Evolutionary conservation across 1,140 invertebrate genomes (phyloP).

Genomic region (Apocrypta bakeri): DNA sequence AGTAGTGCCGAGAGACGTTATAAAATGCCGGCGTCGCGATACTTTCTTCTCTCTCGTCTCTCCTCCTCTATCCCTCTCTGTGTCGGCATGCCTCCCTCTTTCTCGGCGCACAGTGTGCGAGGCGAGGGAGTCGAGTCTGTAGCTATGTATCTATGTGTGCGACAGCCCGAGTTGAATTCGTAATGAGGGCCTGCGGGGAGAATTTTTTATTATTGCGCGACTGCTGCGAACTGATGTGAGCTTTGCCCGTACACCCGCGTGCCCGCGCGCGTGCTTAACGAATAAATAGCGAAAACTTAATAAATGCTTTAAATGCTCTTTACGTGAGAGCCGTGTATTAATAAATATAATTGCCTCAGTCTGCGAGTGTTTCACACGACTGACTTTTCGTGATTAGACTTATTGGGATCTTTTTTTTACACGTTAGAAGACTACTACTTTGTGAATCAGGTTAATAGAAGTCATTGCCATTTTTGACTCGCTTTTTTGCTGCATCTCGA

Average conservation of each 20-base stretch:
- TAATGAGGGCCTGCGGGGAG: conserved; percentile 25
- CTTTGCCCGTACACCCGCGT: not conserved
- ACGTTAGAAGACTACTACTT: not conserved
- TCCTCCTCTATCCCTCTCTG: not conserved
- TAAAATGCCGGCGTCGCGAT: conserved; percentile 17
- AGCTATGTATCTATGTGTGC: not conserved
- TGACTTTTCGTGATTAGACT: not conserved
- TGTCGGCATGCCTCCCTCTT: not conserved
- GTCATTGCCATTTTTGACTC: too few species aligned
- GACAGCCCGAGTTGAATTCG: conserved; percentile 37
- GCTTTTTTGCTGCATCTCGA: too few species aligned
- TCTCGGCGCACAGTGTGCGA: too few species aligned
- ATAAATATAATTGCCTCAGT: not conserved
- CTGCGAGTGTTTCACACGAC: too few species aligned
- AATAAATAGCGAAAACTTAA: conserved; percentile 18
- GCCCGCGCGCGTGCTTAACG: conserved; percentile 1
- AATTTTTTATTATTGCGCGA: conserved; percentile 39
- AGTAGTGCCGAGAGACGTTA: conserved; percentile 7
- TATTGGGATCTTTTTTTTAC: not conserved
- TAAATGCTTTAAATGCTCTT: conserved; percentile 12
- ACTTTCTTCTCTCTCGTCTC: not conserved
- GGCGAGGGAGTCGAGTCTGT: not conserved
- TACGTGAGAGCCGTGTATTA: not conserved
- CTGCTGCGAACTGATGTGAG: not conserved
- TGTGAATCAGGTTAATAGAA: not conserved